phyloP scores from a whole-genome alignment of 1,140 invertebrate genomes.

The Orchestia grillus region DNA sequence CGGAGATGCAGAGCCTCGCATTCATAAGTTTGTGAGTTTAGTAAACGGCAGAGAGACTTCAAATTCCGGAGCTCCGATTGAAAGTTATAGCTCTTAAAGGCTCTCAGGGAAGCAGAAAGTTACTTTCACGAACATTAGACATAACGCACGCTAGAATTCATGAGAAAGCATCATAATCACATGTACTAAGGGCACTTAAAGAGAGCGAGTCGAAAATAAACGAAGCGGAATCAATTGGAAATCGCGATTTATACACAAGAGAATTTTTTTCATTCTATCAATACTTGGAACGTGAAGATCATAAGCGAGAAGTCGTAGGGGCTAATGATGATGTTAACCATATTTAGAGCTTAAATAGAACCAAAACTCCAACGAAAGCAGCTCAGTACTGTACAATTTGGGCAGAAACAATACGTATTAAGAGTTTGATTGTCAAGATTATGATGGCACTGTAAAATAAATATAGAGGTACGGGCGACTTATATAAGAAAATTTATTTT shows the following conservation, averaged over 20 bases:
- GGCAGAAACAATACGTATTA: not conserved
- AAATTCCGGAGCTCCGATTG: not conserved
- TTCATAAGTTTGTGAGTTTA: not conserved
- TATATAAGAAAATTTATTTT: not conserved
- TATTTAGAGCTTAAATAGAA: not conserved
- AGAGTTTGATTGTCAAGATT: constrained; percentile 23
- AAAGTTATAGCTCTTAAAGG: constrained; percentile 21
- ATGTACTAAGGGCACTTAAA: constrained; percentile 42
- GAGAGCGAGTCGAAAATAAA: constrained; percentile 26
- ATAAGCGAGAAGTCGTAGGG: not conserved
- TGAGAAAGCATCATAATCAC: constrained; percentile 46
- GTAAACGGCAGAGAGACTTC: not conserved
- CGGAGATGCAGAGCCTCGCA: not conserved
- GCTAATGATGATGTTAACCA: not conserved
- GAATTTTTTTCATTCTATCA: not conserved
- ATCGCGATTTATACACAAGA: not conserved
- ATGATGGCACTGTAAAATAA: constrained; percentile 1
- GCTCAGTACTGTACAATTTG: not conserved
- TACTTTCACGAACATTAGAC: not conserved
- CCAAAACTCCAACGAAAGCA: not conserved
- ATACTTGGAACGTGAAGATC: not conserved
- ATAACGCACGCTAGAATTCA: not conserved
- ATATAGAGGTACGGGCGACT: not conserved
- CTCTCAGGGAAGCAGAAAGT: not conserved
- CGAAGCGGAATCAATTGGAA: not conserved